Evolutionary conservation across 64 coral and sea anemone species (phyloP).

Genomic region (Stichodactyla helianthus): DNA sequence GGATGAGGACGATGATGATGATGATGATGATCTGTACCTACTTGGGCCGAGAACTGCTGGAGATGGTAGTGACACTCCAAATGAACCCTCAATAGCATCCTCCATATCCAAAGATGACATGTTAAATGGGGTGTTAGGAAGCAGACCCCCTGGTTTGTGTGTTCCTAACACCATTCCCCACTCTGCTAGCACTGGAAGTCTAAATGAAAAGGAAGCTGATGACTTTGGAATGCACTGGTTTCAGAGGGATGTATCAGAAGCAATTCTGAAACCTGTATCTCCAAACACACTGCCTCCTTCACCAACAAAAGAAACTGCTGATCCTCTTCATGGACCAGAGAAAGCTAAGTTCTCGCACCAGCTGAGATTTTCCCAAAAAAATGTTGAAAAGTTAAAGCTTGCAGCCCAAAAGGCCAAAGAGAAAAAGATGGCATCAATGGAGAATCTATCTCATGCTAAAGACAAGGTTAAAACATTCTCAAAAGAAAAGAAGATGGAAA

Average conservation of each 20-base stretch:
- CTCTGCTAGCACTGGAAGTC: not conserved
- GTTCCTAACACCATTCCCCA: not conserved
- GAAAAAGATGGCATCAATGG: not conserved
- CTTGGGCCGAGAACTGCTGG: conserved; percentile 22
- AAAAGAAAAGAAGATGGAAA: not conserved
- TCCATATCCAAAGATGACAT: not conserved
- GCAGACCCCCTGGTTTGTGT: not conserved
- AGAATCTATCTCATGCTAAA: not conserved
- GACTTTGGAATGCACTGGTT: not conserved
- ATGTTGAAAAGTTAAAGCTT: conserved; percentile 16
- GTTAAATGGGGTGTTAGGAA: conserved; percentile 5
- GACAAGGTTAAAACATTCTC: conserved; percentile 5
- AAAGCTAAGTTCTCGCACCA: not conserved
- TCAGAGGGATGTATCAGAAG: not conserved
- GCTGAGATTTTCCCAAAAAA: not conserved
- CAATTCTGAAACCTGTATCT: not conserved
- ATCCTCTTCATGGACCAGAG: not conserved
- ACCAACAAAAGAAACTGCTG: not conserved
- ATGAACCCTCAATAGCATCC: conserved; percentile 4
- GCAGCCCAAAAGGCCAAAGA: conserved; percentile 18
- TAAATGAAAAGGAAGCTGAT: not conserved
- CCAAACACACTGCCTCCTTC: not conserved
- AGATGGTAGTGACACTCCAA: conserved; percentile 52
- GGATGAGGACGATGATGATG: not conserved
- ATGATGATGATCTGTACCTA: not conserved